Evolutionary conservation across 2,113 vertebrate genomes (phyloP).

Genomic region (Halcyon malimbica): DNA sequence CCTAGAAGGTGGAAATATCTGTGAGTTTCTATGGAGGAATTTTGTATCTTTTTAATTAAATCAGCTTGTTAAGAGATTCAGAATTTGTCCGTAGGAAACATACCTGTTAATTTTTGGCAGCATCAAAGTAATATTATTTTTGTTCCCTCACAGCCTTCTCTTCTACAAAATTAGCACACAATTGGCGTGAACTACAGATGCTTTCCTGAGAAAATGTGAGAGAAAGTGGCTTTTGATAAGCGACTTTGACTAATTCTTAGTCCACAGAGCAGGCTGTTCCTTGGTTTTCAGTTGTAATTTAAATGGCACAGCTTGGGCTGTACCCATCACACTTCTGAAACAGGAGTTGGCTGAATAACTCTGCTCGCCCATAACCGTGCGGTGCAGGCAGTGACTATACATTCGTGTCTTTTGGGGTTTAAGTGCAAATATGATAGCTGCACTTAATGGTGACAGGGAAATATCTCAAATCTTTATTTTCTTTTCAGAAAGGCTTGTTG

Average conservation of each 20-base stretch:
- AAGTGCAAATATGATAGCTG: rapidly evolving
- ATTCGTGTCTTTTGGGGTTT: neutral
- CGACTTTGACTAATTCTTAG: neutral
- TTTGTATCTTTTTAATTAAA: neutral
- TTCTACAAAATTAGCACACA: neutral
- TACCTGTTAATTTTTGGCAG: neutral
- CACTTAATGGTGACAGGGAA: neutral
- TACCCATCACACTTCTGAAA: neutral
- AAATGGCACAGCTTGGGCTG: neutral
- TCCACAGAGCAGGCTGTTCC: no score
- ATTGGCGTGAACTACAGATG: neutral
- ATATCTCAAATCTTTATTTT: neutral
- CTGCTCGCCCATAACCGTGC: neutral
- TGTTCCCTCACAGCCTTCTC: neutral
- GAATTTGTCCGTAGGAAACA: neutral
- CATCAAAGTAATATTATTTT: neutral
- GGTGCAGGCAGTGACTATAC: neutral
- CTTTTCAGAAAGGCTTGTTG: neutral
- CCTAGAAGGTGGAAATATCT: neutral
- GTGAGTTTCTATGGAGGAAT: neutral
- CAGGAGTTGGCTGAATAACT: neutral
- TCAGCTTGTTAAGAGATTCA: neutral
- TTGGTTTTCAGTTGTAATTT: neutral
- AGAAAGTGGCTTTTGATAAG: neutral
- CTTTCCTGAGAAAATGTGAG: neutral